Conservation (phyloP, 2,113 vertebrate genomes). For the Laterallus jamaicensis region DNA sequence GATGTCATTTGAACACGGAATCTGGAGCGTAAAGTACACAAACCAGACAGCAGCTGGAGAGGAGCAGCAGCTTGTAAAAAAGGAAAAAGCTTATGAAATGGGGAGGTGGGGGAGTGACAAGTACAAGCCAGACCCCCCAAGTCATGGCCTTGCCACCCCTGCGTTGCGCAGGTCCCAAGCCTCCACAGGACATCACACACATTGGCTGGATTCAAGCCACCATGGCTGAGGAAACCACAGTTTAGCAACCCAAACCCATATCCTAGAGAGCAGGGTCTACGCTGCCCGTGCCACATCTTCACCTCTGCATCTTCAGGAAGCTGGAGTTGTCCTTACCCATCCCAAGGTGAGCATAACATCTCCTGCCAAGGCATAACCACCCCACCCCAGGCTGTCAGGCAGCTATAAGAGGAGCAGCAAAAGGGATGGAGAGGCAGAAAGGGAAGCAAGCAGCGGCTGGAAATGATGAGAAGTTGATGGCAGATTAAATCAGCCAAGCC, state of each 20-base stretch:
- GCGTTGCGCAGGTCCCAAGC: neutral
- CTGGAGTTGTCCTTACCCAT: neutral
- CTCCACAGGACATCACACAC: rapidly evolving
- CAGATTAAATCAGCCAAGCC: slow-evolving; percentile 42
- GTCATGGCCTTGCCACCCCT: neutral
- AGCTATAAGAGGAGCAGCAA: neutral
- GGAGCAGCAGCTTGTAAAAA: slow-evolving; percentile 23
- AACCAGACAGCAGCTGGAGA: slow-evolving; percentile 21
- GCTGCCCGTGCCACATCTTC: neutral
- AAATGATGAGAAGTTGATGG: slow-evolving; percentile 36
- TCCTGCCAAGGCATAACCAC: rapidly evolving
- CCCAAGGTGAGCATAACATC: neutral
- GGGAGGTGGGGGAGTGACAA: neutral
- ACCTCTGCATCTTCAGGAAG: neutral
- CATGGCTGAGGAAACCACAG: neutral
- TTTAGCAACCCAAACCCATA: neutral
- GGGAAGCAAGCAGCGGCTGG: neutral
- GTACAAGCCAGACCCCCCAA: neutral
- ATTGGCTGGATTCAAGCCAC: neutral
- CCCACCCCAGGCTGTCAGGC: neutral
- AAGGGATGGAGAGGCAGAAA: neutral
- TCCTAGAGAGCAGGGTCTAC: neutral
- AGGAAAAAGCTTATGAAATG: neutral
- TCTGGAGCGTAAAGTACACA: neutral
- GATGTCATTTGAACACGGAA: slow-evolving; percentile 11